Evolutionary conservation across 2,797 vertebrate species (phyloP), one percentile per base, ranked within the genome.

Genomic region (Dendrocincla tyrannina): DNA sequence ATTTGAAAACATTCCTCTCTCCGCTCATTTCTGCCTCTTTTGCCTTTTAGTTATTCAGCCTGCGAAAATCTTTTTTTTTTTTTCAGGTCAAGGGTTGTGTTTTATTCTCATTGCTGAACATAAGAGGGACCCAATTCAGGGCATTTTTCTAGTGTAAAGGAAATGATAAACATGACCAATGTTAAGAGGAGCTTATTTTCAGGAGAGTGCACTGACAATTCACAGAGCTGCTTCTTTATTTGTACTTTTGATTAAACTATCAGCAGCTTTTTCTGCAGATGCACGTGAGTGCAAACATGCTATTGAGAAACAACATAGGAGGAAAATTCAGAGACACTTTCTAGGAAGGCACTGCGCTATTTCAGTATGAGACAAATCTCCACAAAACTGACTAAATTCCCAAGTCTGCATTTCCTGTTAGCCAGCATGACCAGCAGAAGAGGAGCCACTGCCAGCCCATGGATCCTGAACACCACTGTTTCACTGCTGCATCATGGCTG

Each of bases 401-500:
- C 10, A 42, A 44, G 41, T 19, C 32, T 59, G 27, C 5, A 3
- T n/a, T 27, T 76, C 44, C 47, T 52, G 5, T 25, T 42, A 85
- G 56, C 8, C 47, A 55, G 41, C 49, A 30, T 0, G 0, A 66
- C 7, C 20, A 2, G 3, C 27, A 22, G 64, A 89, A 87, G 16
- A 63, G 1, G 7, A 78, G n/a, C 10, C 42, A 52, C 35, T 3
- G 19, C 19, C 58, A 94, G 49, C 41, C 52, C 24, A 13, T 49
- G 59, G 63, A 63, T 7, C 9, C 25, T 0, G 6, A 62, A 62
- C 1, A 3, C n/a, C 1, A 1, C 8, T 64, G 64, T 85, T 75
- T 76, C 0, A 0, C 33, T 2, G 0, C 37, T 53, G 44, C 39
- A 58, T 83, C 53, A 1, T 0, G 0, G 33, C 7, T 77, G 73